phyloP scores from a whole-genome alignment of 2,113 vertebrate genomes.

The Anarrhichthys ocellatus region DNA sequence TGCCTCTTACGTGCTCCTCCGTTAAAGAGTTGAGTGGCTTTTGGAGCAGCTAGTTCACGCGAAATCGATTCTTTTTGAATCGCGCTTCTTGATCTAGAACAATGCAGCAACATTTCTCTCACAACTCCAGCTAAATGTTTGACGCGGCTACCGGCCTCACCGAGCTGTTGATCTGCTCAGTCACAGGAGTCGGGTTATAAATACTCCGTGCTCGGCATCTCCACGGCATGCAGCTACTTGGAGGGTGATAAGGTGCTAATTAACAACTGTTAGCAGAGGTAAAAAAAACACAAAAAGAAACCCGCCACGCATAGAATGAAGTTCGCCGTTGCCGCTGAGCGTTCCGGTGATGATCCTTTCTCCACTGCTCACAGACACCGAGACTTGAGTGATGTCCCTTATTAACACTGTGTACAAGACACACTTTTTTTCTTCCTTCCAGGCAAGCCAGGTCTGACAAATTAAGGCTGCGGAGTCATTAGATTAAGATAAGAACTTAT shows the following conservation, averaged over 20 bases:
- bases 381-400: constrained; percentile 92
- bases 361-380: constrained; percentile 85
- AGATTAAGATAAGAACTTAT: constrained; percentile 99
- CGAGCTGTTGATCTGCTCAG: constrained; percentile 71
- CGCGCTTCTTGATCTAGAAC: constrained; percentile 26
- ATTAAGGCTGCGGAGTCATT: constrained; percentile 97
- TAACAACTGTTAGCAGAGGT: constrained; percentile 84
- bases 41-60: background rate
- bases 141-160: constrained; percentile 67
- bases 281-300: constrained; percentile 33
- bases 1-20: background rate
- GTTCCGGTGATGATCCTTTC: constrained; percentile 87
- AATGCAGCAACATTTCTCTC: constrained; percentile 42
- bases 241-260: constrained; percentile 86
- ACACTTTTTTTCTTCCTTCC: constrained; percentile 74
- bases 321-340: constrained; percentile 86
- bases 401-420: constrained; percentile 91
- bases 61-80: background rate
- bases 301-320: constrained; percentile 82
- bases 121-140: constrained; percentile 44
- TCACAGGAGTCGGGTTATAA: constrained; percentile 77
- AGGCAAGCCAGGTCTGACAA: constrained; percentile 93
- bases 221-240: constrained; percentile 80
- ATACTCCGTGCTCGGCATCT: constrained; percentile 78
- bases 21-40: background rate